Evolutionary conservation across 2,888 invertebrate species (phyloP), one percentile per base, ranked within the genome.

Genomic region (Gonocerus acuteangulatus): DNA sequence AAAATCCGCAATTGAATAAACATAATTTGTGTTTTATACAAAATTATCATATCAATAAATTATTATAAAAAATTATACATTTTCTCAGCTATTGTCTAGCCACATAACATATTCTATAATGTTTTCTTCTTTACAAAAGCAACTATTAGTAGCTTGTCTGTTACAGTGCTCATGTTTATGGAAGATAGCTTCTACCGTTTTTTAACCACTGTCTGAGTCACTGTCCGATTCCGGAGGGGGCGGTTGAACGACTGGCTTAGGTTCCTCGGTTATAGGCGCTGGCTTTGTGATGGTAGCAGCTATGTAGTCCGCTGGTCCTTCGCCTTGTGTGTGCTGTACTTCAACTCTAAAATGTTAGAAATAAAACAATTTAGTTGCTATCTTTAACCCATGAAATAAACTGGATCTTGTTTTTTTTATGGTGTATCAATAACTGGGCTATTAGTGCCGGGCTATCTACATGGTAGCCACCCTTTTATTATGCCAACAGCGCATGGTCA

Each of bases 261-360:
- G 75, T 73, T 62, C 63, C 45, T 65, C 66, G 7, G 57, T 58
- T 9, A 61, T 59, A 19, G 77, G 74, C 15, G 74, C 72, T 45
- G 75, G 71, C 52, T 73, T 73, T 2, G 71, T 66, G 16, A 79
- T 77, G 7, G 85, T 84, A 45, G 85, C 86, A 48, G 82, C 77
- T 60, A 82, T 74, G 71, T 87, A 86, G 51, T 86, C 83, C 68
- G 81, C 82, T 63, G 83, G 82, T 34, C 81, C 80, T 70, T 85
- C 83, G 16, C 85, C 85, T 71, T 85, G 83, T 60, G 89, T 89
- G 72, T 89, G 89, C 74, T 93, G 92, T 74, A 94, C 91, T 71
- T 90, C 93, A 72, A 94, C 91, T 72, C 87, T 87, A 68, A 22
- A 71, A 68, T 27, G n/a, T n/a, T n/a, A n/a, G n/a, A n/a, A n/a